phyloP scores from a whole-genome alignment of 2,797 vertebrate species.

The Urosaurus nigricauda region DNA sequence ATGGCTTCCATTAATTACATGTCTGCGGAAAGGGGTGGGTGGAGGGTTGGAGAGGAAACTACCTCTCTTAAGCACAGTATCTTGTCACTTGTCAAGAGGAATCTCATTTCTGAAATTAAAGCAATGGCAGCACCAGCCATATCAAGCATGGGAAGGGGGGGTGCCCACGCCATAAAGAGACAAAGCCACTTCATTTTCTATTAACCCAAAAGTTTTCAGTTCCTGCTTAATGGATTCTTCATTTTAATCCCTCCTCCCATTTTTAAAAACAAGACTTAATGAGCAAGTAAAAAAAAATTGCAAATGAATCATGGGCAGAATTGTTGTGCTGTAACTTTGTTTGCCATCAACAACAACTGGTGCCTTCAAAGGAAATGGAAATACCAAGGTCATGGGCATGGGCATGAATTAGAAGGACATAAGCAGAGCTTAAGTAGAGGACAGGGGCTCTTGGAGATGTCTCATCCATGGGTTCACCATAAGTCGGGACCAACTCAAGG shows the following conservation, averaged over 20 bases:
- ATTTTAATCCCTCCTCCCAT: constrained; percentile 26
- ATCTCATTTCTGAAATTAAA: constrained; percentile 78
- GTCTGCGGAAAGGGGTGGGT: constrained; percentile 67
- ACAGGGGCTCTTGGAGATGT: no score
- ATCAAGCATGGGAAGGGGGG: constrained; percentile 63
- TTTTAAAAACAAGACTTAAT: neutral
- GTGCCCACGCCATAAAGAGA: constrained; percentile 44
- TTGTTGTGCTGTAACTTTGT: neutral
- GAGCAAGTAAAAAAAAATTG: neutral
- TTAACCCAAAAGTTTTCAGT: constrained; percentile 59
- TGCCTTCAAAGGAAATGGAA: no score
- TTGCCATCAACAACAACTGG: neutral
- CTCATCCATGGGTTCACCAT: no score
- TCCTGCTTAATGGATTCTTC: constrained; percentile 66
- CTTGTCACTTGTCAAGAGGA: constrained; percentile 73
- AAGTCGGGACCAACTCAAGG: no score
- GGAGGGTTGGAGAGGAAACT: constrained; percentile 39
- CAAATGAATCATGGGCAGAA: neutral
- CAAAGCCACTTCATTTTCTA: constrained; percentile 53
- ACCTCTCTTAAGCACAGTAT: constrained; percentile 62
- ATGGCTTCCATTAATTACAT: constrained; percentile 76
- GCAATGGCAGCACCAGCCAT: constrained; percentile 66
- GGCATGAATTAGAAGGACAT: no score
- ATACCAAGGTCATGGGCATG: no score
- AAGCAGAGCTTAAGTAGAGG: no score